Conservation (phyloP, 2,888 invertebrate species). For the Onchidella celtica region DNA sequence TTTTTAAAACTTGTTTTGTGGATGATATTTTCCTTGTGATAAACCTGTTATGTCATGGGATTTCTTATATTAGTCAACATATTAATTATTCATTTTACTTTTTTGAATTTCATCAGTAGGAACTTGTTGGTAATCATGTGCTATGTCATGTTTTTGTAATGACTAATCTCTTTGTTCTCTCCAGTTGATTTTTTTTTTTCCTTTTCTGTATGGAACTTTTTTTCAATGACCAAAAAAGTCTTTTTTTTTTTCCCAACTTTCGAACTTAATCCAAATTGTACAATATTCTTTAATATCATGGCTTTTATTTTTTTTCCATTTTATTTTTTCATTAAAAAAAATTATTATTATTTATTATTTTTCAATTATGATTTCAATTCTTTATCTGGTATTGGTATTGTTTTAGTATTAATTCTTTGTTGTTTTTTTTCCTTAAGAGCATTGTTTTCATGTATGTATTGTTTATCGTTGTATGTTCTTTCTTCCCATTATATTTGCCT, state of each 20-base stretch:
- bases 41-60: slow-evolving; percentile 11
- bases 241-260: too few relatives aligned
- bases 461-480: slow-evolving; percentile 77
- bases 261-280: too few relatives aligned
- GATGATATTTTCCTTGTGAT: slow-evolving; percentile 27
- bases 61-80: neutral
- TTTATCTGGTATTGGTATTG: too few relatives aligned
- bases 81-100: neutral
- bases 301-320: slow-evolving; percentile 39
- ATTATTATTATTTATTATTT: too few relatives aligned
- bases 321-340: neutral
- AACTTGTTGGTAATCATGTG: slow-evolving; percentile 17
- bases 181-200: slow-evolving; percentile 21
- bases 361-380: too few relatives aligned
- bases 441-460: slow-evolving; percentile 65
- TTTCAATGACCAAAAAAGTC: too few relatives aligned
- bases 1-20: slow-evolving; percentile 29
- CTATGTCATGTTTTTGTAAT: slow-evolving; percentile 35
- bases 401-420: too few relatives aligned
- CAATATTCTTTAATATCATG: slow-evolving; percentile 16
- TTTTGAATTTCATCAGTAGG: neutral
- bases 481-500: slow-evolving; percentile 79
- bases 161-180: slow-evolving; percentile 5
- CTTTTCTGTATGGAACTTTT: too few relatives aligned
- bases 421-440: slow-evolving; percentile 6